Base-by-base conservation (phyloP, 2,888 invertebrate species). In the Colostygia pectinataria region DNA sequence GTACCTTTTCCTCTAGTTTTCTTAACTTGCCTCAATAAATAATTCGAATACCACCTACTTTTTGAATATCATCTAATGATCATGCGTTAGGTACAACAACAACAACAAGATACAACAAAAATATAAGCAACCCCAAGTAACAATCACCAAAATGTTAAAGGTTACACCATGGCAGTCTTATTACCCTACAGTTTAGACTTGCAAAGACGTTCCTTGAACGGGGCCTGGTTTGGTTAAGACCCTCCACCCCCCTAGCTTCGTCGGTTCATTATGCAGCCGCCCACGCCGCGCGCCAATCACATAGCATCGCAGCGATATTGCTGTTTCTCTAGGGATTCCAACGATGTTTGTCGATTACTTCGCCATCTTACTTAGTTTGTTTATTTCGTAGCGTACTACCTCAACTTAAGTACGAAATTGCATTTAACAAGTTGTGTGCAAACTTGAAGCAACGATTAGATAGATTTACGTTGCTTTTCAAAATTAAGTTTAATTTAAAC, bases 221-320 rank as follows among this genome's bases (percentile, higher is more conserved):
- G 38, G 49, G 28, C 28, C 38, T 12, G 23, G 31, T 48, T 29
- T 23, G 20, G 20, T 66, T 64, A 57, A 55, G 65, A 66, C 59
- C 64, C 65, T 4, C 65, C 71, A 57, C 55, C 48, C 59, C 48
- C 63, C 71, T 61, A 55, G 58, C 71, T 65, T 62, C 61, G 66
- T 60, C 69, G 80, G 81, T 83, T 87, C 88, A 88, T 89, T 88
- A 88, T 88, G 86, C 88, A 85, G 78, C 81, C 83, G 75, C 84
- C 84, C 83, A 78, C 81, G 74, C 79, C 77, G 71, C 80, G 83
- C 83, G 85, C 86, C 88, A 85, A 86, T 88, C 89, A 84, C 85
- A 87, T 78, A 80, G 75, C 83, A 74, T 70, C 78, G 71, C 74
- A 71, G 76, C 80, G 80, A 85, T 87, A 88, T 88, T 88, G 85